Base-by-base conservation (phyloP, 2,797 vertebrate species). In the Chelmon rostratus region DNA sequence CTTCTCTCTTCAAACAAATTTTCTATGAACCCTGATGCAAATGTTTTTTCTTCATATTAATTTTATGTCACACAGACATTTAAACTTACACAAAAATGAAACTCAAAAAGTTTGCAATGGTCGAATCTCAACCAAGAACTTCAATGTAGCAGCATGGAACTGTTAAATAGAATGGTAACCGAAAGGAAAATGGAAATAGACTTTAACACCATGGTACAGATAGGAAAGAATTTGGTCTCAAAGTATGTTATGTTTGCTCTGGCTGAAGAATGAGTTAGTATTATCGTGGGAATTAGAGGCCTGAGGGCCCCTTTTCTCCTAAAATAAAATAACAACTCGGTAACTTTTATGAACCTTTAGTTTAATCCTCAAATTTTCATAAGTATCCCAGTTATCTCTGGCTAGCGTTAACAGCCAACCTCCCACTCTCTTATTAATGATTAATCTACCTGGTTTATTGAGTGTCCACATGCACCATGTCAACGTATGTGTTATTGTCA, bases 381-480 rank as follows among this genome's bases (percentile, higher is more conserved):
- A 33, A 33, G 66, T 28, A 28, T 33, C 68, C 8, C 0, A 5
- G 11, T 46, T 35, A 18, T 1, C 16, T 68, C 46, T 68, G 37
- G 7, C 16, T 25, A 46, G 3, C 9, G 31, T 40, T 40, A 3
- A 25, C 37, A 62, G 38, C n/a, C 19, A 13, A 10, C 23, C 0
- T 63, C 44, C 28, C 18, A 6, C 6, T 15, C n/a, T 52, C 13
- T 56, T 38, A 46, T 64, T 33, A 68, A 67, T 49, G 62, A 78
- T 75, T 57, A 59, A 33, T 65, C 12, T 11, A 6, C 15, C 21
- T 57, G 19, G 37, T 65, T 63, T 62, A 35, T 58, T 49, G 13
- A 35, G 18, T 49, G 46, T 46, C 37, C 67, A 35, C 59, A 57
- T 38, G 35, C 47, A 66, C 50, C 54, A 54, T 57, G 72, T 74